phyloP scores from a whole-genome alignment of 2,888 invertebrate genomes.

The Chymomyza caudatula region DNA sequence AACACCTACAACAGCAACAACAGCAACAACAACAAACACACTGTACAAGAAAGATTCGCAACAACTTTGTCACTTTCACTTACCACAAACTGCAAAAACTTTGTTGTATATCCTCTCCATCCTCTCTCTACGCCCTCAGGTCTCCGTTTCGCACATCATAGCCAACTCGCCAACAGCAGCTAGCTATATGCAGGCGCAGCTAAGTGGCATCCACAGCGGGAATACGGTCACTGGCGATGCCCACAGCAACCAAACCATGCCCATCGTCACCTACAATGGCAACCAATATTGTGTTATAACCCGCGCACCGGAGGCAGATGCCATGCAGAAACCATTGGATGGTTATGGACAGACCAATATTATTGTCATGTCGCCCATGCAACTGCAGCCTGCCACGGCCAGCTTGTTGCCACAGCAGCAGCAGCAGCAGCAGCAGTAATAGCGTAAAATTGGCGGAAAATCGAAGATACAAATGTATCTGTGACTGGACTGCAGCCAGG shows the following conservation, averaged over 20 bases:
- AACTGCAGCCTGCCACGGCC: conserved; percentile 34
- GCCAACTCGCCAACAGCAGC: conserved; percentile 75
- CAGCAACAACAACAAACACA: conserved; percentile 9
- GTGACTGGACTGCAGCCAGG: neutral
- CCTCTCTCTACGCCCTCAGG: conserved; percentile 53
- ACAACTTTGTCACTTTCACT: conserved; percentile 30
- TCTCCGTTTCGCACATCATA: conserved; percentile 74
- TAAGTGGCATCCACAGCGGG: conserved; percentile 55
- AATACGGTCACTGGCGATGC: conserved; percentile 33
- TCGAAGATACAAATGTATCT: conserved; percentile 4
- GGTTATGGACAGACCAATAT: conserved; percentile 65
- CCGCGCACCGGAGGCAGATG: conserved; percentile 66
- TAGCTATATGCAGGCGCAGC: conserved; percentile 72
- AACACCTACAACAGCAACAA: conserved; percentile 40
- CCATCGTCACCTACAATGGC: conserved; percentile 75
- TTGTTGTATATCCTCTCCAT: neutral
- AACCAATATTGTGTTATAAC: conserved; percentile 75
- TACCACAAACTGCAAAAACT: conserved; percentile 1
- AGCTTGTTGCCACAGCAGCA: conserved; percentile 31
- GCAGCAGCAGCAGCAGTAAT: conserved; percentile 18
- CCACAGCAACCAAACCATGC: conserved; percentile 52
- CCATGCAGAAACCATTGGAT: conserved; percentile 64
- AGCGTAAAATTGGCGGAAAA: conserved; percentile 42
- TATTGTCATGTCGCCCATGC: conserved; percentile 75
- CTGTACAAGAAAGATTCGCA: too few species aligned